A percentile compares a stretch with the other conserved stretches of the same genome.
phyloP scores from a whole-genome alignment of 2,113 vertebrate species.

The Diphyllodes magnificus region DNA sequence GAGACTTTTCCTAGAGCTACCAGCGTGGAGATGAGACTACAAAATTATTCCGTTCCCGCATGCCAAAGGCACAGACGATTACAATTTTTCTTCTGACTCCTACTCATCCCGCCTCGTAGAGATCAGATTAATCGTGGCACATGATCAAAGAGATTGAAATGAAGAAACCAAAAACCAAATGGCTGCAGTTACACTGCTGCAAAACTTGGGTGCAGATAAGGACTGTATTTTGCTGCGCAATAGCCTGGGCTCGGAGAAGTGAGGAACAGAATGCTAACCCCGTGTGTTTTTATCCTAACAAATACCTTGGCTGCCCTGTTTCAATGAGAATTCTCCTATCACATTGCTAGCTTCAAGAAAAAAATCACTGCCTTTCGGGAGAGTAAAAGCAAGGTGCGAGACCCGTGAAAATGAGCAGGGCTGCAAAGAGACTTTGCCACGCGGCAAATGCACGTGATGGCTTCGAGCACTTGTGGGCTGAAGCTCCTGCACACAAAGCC shows the following conservation, averaged over 20 bases:
- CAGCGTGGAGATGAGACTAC: background rate
- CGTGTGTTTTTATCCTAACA: background rate
- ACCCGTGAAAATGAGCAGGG: background rate
- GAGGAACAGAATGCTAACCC: background rate
- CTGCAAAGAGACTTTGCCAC: background rate
- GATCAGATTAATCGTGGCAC: slow-evolving; percentile 7
- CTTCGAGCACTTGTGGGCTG: background rate
- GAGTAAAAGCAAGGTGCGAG: background rate
- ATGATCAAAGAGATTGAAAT: background rate
- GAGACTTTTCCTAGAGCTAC: background rate
- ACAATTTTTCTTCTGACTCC: slow-evolving; percentile 32
- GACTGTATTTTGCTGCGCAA: background rate
- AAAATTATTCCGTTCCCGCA: background rate
- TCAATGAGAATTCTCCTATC: background rate
- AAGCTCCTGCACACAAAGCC: background rate
- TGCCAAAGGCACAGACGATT: slow-evolving; percentile 7
- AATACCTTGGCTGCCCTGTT: background rate
- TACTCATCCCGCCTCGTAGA: background rate
- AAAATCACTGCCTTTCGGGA: background rate
- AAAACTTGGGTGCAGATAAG: background rate
- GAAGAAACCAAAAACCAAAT: background rate
- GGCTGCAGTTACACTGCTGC: background rate
- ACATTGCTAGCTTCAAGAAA: background rate
- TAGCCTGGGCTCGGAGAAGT: fast-evolving
- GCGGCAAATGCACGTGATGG: fast-evolving